These are phyloP conservation scores for Apodemia hepburni DNA, from an alignment of 2,888 invertebrate species.

Conservation along the genomic window DNA sequence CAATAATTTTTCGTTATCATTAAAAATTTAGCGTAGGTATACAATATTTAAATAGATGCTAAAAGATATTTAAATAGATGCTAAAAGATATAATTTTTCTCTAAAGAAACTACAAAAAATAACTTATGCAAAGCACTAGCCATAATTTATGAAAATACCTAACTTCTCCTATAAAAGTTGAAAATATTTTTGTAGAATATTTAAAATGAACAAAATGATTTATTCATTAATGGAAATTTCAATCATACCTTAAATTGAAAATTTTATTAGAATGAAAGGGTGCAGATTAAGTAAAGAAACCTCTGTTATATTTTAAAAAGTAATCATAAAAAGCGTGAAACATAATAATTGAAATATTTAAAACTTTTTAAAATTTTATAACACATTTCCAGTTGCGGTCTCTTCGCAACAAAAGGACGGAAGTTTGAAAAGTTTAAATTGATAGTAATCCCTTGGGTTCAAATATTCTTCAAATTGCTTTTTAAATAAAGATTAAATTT, in stretches of 20 bases:
- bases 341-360: constrained; percentile 24
- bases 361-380: constrained; percentile 34
- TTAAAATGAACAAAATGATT: background rate
- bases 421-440: constrained; percentile 34
- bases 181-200: background rate
- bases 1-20: too few relatives aligned
- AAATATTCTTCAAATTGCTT: constrained; percentile 31
- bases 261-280: background rate
- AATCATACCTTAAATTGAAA: background rate
- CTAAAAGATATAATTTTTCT: too few relatives aligned
- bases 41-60: too few relatives aligned
- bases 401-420: constrained; percentile 31
- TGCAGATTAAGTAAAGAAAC: background rate
- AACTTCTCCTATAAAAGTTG: too few relatives aligned
- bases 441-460: constrained; percentile 31
- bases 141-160: too few relatives aligned
- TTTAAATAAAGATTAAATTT: constrained; percentile 13
- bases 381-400: constrained; percentile 33
- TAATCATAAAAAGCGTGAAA: background rate
- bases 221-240: background rate
- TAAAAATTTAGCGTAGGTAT: too few relatives aligned
- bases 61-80: too few relatives aligned
- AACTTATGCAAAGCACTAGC: too few relatives aligned
- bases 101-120: too few relatives aligned
- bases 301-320: background rate